These are phyloP conservation scores for Rostratula benghalensis DNA, from an alignment of 2,113 vertebrate genomes.

Conservation along the genomic window DNA sequence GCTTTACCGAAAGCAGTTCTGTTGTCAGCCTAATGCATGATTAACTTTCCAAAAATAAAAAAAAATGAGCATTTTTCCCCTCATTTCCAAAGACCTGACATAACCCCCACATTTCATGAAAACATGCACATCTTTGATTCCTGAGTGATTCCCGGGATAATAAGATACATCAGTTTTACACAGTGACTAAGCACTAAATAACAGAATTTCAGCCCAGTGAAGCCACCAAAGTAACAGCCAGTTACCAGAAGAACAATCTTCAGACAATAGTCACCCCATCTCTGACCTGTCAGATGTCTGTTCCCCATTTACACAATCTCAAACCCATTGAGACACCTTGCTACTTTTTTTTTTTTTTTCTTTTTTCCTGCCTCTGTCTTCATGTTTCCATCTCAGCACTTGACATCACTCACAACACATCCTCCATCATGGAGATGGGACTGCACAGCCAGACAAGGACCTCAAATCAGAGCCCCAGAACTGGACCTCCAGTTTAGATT, in stretches of 20 bases:
- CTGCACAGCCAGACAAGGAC: neutral
- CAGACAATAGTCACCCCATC: neutral
- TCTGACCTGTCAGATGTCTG: neutral
- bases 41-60: constrained; percentile 23
- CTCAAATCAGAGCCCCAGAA: neutral
- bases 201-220: neutral
- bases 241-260: neutral
- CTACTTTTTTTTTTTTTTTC: too few species aligned
- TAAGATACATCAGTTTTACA: neutral
- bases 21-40: neutral
- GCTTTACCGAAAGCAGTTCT: neutral
- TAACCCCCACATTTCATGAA: neutral
- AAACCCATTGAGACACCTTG: neutral
- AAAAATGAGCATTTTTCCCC: neutral
- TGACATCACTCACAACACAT: neutral
- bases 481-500: neutral
- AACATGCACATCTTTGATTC: neutral
- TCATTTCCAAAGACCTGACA: neutral
- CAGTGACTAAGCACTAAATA: neutral
- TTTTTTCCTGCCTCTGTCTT: neutral
- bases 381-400: neutral
- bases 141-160: neutral
- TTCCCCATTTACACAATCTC: neutral
- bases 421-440: neutral
- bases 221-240: neutral